phyloP scores from a whole-genome alignment of 37 sponge, comb jelly and placozoan species.

The Hexactinellida sp. region DNA sequence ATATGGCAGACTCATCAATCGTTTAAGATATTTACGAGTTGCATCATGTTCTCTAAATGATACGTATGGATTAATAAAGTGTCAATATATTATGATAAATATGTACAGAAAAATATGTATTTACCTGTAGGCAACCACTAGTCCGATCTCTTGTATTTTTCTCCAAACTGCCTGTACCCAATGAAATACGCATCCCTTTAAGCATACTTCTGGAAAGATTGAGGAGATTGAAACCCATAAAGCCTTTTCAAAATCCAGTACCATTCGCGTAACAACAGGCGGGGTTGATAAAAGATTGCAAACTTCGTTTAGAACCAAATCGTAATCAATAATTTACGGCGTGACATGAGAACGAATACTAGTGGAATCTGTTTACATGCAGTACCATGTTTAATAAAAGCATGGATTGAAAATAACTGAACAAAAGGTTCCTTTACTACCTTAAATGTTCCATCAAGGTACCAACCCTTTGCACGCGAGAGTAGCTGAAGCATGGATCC shows the following conservation, averaged over 20 bases:
- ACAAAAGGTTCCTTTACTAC: not conserved
- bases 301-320: not conserved
- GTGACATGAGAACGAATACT: not conserved
- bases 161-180: not conserved
- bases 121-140: not conserved
- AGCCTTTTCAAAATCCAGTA: not conserved
- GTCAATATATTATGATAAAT: not conserved
- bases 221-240: not conserved
- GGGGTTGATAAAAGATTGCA: not conserved
- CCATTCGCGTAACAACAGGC: not conserved
- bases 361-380: not conserved
- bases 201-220: not conserved
- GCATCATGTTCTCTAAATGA: not conserved
- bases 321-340: not conserved
- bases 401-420: constrained; percentile 6
- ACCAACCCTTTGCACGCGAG: not conserved
- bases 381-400: not conserved
- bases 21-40: not conserved
- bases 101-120: not conserved
- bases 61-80: not conserved
- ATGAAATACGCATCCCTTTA: not conserved
- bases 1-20: constrained; percentile 4
- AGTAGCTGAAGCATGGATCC: not conserved
- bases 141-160: not conserved
- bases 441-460: constrained; percentile 4